phyloP scores from a whole-genome alignment of 2,888 invertebrate species.

The Mythimna vitellina region DNA sequence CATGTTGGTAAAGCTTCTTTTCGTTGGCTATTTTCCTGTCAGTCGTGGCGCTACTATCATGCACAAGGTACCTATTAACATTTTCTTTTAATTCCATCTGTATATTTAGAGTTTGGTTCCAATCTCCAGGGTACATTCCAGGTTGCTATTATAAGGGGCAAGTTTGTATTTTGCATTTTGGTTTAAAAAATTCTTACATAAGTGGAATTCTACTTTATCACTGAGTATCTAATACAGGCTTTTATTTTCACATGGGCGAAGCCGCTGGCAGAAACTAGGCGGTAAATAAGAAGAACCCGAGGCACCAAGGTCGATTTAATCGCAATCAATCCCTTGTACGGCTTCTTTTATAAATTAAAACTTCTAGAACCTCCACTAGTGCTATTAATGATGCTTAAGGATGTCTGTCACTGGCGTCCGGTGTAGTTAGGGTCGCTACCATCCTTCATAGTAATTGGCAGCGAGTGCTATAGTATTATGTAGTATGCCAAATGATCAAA shows the following conservation, averaged over 20 bases:
- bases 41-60: not conserved
- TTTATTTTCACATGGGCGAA: too few species aligned
- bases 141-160: not conserved
- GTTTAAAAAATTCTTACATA: too few species aligned
- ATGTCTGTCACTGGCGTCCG: not conserved
- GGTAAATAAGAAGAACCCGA: not conserved
- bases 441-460: not conserved
- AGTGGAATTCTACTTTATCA: too few species aligned
- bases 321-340: not conserved
- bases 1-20: not conserved
- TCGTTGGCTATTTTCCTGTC: not conserved
- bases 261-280: too few species aligned
- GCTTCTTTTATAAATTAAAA: not conserved
- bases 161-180: too few species aligned
- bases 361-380: not conserved
- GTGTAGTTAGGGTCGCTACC: not conserved
- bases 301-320: not conserved
- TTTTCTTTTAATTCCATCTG: not conserved
- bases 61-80: not conserved
- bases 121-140: not conserved
- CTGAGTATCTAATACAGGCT: too few species aligned
- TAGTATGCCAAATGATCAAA: not conserved
- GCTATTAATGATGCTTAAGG: not conserved
- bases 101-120: not conserved
- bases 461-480: not conserved